A percentile compares a stretch with the other conserved stretches of the same genome.
Evolutionary conservation across 2,888 invertebrate species (phyloP).

Genomic region (Eulithis prunata): DNA sequence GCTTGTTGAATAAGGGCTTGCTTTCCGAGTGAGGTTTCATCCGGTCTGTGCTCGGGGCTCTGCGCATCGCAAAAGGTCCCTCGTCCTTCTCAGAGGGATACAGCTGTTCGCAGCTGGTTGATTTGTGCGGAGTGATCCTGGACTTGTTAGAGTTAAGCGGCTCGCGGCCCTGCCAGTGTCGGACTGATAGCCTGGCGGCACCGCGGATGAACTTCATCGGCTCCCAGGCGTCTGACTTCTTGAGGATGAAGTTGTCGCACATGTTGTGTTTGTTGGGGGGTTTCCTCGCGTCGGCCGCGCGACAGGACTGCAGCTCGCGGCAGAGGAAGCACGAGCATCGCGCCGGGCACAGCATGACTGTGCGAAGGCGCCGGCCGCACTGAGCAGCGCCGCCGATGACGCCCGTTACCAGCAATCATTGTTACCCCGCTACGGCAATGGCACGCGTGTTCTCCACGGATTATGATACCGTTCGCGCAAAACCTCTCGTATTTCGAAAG

Average conservation of each 20-base stretch:
- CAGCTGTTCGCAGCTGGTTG: slow-evolving; percentile 80
- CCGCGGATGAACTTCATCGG: slow-evolving; percentile 78
- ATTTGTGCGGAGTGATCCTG: slow-evolving; percentile 71
- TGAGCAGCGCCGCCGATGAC: slow-evolving; percentile 55
- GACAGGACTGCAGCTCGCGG: slow-evolving; percentile 88
- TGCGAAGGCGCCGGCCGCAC: slow-evolving; percentile 74
- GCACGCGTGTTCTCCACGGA: slow-evolving; percentile 65
- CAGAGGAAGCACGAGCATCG: slow-evolving; percentile 91
- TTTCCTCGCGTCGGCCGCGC: slow-evolving; percentile 78
- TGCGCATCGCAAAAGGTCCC: slow-evolving; percentile 70
- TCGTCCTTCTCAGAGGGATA: slow-evolving; percentile 71
- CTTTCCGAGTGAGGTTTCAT: slow-evolving; percentile 71
- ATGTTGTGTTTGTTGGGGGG: slow-evolving; percentile 71
- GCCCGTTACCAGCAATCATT: slow-evolving; percentile 62
- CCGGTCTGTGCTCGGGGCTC: slow-evolving; percentile 80
- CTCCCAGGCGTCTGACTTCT: slow-evolving; percentile 81
- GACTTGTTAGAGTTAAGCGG: slow-evolving; percentile 72
- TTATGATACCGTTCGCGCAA: slow-evolving; percentile 68
- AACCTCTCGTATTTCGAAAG: slow-evolving; percentile 49
- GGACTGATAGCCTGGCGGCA: slow-evolving; percentile 80
- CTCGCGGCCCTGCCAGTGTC: slow-evolving; percentile 81
- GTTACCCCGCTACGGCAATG: slow-evolving; percentile 57
- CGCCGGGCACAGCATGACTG: slow-evolving; percentile 88
- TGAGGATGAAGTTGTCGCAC: slow-evolving; percentile 83
- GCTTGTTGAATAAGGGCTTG: slow-evolving; percentile 75